A percentile compares a stretch with the other conserved stretches of the same genome.
Evolutionary conservation across 2,888 invertebrate species (phyloP).

Genomic region (Melanostoma mellinum): DNA sequence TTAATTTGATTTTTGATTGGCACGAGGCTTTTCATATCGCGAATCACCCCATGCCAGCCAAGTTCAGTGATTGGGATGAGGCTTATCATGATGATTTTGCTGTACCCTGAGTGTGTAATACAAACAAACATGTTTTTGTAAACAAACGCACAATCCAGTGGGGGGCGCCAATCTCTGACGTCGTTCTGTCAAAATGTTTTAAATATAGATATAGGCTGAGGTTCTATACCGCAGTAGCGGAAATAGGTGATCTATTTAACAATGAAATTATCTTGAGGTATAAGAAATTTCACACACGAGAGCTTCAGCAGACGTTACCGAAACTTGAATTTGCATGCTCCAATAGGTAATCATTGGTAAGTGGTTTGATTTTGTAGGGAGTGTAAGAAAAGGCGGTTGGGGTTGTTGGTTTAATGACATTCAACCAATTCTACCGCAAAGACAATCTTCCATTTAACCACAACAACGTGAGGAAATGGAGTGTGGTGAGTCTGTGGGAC

Average conservation of each 20-base stretch:
- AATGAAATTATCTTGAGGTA: too few relatives aligned
- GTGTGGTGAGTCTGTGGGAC: too few relatives aligned
- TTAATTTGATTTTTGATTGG: constrained; percentile 31
- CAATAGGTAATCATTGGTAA: too few relatives aligned
- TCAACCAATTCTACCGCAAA: too few relatives aligned
- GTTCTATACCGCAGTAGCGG: not conserved
- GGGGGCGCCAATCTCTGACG: constrained; percentile 18
- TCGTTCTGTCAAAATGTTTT: not conserved
- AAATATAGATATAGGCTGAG: not conserved
- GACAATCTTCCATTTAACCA: too few relatives aligned
- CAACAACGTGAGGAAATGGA: too few relatives aligned
- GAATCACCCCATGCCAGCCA: constrained; percentile 14
- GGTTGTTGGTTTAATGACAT: too few relatives aligned
- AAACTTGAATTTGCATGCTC: too few relatives aligned
- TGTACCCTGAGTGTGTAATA: not conserved
- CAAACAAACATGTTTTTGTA: constrained; percentile 9
- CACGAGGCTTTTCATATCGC: constrained; percentile 29
- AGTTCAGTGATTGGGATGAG: not conserved
- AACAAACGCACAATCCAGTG: constrained; percentile 14
- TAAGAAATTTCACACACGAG: too few relatives aligned
- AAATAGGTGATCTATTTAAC: constrained; percentile 6
- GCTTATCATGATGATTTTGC: constrained; percentile 9
- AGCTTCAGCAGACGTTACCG: too few relatives aligned
- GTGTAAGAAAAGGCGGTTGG: too few relatives aligned
- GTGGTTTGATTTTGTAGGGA: too few relatives aligned